Evolutionary conservation across 2,888 invertebrate species (phyloP), one percentile per base, ranked within the genome.

Genomic region (Rhamphomyia laevipes): DNA sequence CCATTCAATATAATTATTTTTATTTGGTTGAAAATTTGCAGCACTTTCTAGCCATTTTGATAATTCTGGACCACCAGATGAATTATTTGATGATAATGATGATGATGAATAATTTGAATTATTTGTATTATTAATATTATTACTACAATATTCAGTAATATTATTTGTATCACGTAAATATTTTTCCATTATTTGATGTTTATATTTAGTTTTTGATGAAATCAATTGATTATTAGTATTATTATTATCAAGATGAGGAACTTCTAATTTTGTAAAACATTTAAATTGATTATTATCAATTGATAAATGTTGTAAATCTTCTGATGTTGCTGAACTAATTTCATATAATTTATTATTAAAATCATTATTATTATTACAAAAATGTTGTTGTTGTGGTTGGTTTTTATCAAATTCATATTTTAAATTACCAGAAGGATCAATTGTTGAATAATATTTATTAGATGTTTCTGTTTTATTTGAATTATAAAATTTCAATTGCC

Each of bases 41-140:
- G 85, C 82, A 60, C 84, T 85, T 61, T 84, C 82, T 44, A 84
- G 65, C 86, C 86, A 86, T 62, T 84, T 84, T 41, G 81, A 79
- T 13, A 85, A 73, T 61, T 83, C 76, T 37, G 81, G 73, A 3
- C 80, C 80, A 41, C 58, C 56, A 1, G 57, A 47, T 4, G 57
- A 47, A 46, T 43, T 40, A 35, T 51, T 49, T 35, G 38, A 41
- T 15, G 46, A 41, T 10, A 47, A 42, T 27, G 53, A 47, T 41
- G 44, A 38, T 37, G 41, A n/a, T n/a, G n/a, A n/a, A n/a, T n/a
- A n/a, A n/a, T n/a, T n/a, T n/a, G n/a, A 44, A 23, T 27, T 33
- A 17, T 21, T 30, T 43, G 16, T 45, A 41, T 21, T 57, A 51
- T 33, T 60, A 30, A n/a, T 21, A 43, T 17, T 46, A 10, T 45